Base-by-base conservation (phyloP, 2,888 invertebrate genomes). In the Emmelina monodactyla region DNA sequence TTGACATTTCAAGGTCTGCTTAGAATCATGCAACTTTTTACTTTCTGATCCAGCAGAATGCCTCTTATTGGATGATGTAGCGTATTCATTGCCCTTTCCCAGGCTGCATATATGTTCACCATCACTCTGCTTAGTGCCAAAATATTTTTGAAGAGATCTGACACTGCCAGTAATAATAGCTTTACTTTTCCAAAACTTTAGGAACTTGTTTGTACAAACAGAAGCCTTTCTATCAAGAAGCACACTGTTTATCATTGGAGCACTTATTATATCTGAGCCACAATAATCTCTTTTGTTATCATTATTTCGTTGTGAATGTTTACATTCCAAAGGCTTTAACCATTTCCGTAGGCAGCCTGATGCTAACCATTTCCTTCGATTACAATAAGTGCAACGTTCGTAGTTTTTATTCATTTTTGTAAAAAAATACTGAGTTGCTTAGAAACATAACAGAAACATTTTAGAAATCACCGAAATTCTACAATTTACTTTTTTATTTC, bases 301-400 rank as follows among this genome's bases (percentile, higher is more conserved):
- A 50, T 69, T 65, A 47, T 56, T 69, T 53, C 76, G 53, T 54
- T 73, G 76, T 46, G 70, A 62, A 64, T 79, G 78, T 75, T 78
- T 79, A 69, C 76, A 79, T 71, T 79, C 78, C 58, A 73, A 53
- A 35, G 78, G 78, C 50, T 75, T 78, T 43, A 76, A 58, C 78
- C 76, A 79, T 55, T 75, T 78, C 34, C 78, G 70, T 45, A 79
- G 70, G 47, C 76, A 78, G 41, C 76, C 76, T 42, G 75, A 62
- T 45, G 72, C 60, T 19, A 78, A 68, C 73, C 78, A 76, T 55
- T 75, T 78, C 39, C 76, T 72, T 35, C 75, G 67, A 53, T 71
- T 79, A 47, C 78, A 79, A 51, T 73, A 62, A 39, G 66, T 64
- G 50, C 78, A 78, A 46, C 78, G 61, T 49, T 81, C 78, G 48